Evolutionary conservation across 2,113 vertebrate species (phyloP), one percentile per base, ranked within the genome.

Genomic region (Otus sunia): DNA sequence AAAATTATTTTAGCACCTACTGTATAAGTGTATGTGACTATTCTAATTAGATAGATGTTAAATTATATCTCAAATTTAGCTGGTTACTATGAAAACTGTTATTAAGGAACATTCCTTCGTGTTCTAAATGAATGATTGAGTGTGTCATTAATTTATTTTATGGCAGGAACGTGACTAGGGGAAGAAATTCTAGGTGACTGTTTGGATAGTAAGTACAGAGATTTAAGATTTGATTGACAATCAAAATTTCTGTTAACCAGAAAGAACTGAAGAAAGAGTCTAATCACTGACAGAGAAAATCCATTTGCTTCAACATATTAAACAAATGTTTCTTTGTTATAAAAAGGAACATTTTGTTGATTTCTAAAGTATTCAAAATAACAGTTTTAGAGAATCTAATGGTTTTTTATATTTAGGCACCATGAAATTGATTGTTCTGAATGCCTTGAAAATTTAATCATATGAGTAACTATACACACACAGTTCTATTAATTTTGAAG

Each of bases 201-300:
- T 95, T 96, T 93, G 81, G 92, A 90, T 96, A 93, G 81, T 59
- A 92, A 91, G 73, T 91, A 62, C 27, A 84, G 89, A 92, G 71
- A 89, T 97, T 93, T 91, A 92, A 94, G 74, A 83, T 90, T 97
- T 97, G 96, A 96, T 95, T 97, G 96, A 95, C 96, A 91, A 94
- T 94, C 89, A 88, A 95, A 96, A 97, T 95, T 87, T 96, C 67
- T 92, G 81, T 91, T 97, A 96, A 79, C 58, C 66, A 95, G 85
- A 95, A 95, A 90, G 83, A 95, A 73, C 37, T 90, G 84, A 86
- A 96, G 60, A 81, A 84, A 91, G 79, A 81, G 58, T 91, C 89
- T 97, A 94, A 94, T 95, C 84, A 82, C 89, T 94, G 95, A 91
- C 27, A 36, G 94, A 94, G 43, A 96, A 92, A 94, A 92, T 86